Evolutionary conservation across 2,888 invertebrate species (phyloP), one percentile per base, ranked within the genome.

Genomic region (Arrhopalites spinosus): DNA sequence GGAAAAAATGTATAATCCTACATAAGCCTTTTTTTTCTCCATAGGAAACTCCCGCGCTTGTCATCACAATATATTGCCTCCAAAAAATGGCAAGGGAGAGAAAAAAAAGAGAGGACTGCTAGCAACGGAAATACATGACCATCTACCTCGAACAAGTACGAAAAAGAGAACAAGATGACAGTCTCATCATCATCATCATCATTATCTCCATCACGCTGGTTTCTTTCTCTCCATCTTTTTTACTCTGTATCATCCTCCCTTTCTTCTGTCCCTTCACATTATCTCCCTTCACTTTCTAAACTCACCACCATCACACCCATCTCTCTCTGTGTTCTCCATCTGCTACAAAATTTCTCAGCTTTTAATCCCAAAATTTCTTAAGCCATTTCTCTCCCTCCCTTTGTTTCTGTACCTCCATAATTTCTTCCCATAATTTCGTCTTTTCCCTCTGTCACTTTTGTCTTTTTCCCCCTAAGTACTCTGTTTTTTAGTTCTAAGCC

Each of bases 131-230:
- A 53, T n/a, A 64, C 64, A 64, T 59, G 59, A 23, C 36, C 64
- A 64, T 64, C 17, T 64, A 30, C 64, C 36, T 30, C 59, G 25
- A 36, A 64, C 8, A 27, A 3, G 30, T 25, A 61, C 36, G 64
- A 64, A 30, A 29, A 30, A 36, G 29, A 30, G 64, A 66, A 20
- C 29, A 29, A 56, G 70, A 71, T 71, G 71, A 71, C 71, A 71
- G 71, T 71, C 71, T 71, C 71, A 71, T 71, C 66, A 64, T 64
- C 70, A 67, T 67, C 67, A 70, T 70, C 70, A 71, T 71, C 71
- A 71, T 71, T 71, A 71, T 71, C 71, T 71, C 36, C 71, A 71
- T 71, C 59, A 71, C 59, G 59, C 71, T 43, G 43, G 59, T 53
- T 53, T 27, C 27, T 69, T 20, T 47, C 17, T 27, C 50, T 53